phyloP scores from a whole-genome alignment of 2,888 invertebrate species.

The Catonia carolina region DNA sequence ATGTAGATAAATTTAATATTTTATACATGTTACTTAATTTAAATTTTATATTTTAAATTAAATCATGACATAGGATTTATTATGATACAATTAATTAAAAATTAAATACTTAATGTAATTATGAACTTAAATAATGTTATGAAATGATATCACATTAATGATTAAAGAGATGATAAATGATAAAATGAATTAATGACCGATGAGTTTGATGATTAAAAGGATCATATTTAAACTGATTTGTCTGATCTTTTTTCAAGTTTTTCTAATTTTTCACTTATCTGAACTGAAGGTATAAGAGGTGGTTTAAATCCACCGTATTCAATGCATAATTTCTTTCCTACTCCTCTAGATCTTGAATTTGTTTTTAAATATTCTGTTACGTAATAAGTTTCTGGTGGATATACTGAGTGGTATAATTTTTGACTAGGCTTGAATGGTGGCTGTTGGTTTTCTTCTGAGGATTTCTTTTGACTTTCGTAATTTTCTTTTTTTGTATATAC shows the following conservation, averaged over 20 bases:
- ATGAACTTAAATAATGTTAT: too few species aligned
- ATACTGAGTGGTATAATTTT: conserved; percentile 34
- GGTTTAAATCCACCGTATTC: conserved; percentile 77
- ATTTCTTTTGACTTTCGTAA: not conserved
- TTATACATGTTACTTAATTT: too few species aligned
- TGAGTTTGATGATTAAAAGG: not conserved
- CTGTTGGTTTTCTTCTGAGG: not conserved
- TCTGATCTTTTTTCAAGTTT: not conserved
- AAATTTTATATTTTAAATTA: too few species aligned
- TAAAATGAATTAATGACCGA: not conserved
- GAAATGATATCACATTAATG: not conserved
- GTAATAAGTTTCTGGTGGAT: conserved; percentile 35
- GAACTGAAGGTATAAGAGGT: conserved; percentile 70
- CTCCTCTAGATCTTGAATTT: conserved; percentile 26
- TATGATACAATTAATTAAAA: too few species aligned
- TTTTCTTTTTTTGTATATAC: conserved; percentile 1
- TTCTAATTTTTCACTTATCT: conserved; percentile 53
- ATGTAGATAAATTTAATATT: too few species aligned
- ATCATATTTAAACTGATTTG: conserved; percentile 1
- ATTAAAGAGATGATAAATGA: not conserved
- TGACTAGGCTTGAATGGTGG: conserved; percentile 36
- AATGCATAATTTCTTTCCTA: conserved; percentile 49
- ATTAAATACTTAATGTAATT: too few species aligned
- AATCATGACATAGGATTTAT: too few species aligned
- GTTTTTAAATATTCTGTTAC: conserved; percentile 29